Base-by-base conservation (phyloP, 2,888 invertebrate genomes). In the Axea sp. region DNA sequence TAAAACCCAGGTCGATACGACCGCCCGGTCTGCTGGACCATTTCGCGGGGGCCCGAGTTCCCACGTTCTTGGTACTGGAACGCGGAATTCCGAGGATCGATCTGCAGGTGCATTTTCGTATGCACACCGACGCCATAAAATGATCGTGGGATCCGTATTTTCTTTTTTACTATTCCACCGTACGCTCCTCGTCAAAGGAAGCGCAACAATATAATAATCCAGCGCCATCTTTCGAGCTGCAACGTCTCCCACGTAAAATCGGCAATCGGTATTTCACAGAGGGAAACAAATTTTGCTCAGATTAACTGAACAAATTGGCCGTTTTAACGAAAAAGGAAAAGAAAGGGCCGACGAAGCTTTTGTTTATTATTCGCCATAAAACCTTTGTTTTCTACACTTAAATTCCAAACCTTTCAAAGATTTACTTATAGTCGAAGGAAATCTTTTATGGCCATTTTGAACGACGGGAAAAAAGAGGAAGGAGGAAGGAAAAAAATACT, bases 41-140 rank as follows among this genome's bases (percentile, higher is more conserved):
- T 76, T 69, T 65, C 28, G 57, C 62, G 39, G 11, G 26, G 41
- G 30, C 39, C 39, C 26, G 24, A 9, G 45, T 73, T 76, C 71
- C 64, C 73, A 68, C 75, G 73, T 68, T 64, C 41, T 19, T 45
- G 41, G 41, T 14, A 51, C 47, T 73, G 73, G 69, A 73, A 76
- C 67, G 64, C 68, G 73, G 71, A 73, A 73, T 62, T 67, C 47
- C 55, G 45, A 9, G 30, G 65, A 65, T 57, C 55, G 60, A 67
- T 73, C 60, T 17, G 47, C 45, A 43, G 47, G 37, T 49, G 55
- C 41, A 47, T 65, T 73, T 73, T 73, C 62, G 67, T 67, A 68
- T 62, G 67, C 67, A 59, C 60, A 45, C 22, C 43, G 3, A 60
- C 35, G 62, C 39, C 24, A 30, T 37, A 55, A 62, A 71, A 55